Evolutionary conservation across 2,888 invertebrate genomes (phyloP).

Genomic region (Diaphora mendica): DNA sequence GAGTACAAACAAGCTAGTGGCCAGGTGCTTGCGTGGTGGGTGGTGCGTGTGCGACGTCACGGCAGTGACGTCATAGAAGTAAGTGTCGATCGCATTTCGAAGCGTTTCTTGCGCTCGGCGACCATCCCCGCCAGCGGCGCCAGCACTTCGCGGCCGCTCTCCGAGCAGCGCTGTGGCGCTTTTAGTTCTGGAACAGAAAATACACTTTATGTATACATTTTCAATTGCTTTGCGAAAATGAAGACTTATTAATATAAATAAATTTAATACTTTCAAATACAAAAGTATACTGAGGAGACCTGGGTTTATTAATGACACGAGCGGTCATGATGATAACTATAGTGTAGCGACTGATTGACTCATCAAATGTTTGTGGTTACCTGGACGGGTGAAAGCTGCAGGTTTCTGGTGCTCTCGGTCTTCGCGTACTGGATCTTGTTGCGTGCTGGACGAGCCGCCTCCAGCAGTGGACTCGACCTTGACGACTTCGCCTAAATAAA

Average conservation of each 20-base stretch:
- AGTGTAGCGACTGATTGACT: neutral
- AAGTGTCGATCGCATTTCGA: slow-evolving; percentile 78
- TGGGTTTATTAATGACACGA: neutral
- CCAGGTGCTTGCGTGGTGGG: slow-evolving; percentile 84
- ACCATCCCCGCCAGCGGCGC: slow-evolving; percentile 90
- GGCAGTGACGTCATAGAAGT: slow-evolving; percentile 18
- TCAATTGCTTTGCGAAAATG: neutral
- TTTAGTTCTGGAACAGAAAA: slow-evolving; percentile 72
- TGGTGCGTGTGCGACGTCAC: slow-evolving; percentile 38
- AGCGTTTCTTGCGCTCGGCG: slow-evolving; percentile 90
- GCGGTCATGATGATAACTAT: neutral
- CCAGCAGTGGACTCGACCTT: slow-evolving; percentile 75
- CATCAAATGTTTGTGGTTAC: slow-evolving; percentile 64
- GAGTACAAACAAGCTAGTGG: slow-evolving; percentile 68
- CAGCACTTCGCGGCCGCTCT: slow-evolving; percentile 74
- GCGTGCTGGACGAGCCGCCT: slow-evolving; percentile 72
- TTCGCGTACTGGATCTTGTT: slow-evolving; percentile 83
- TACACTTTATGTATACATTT: neutral
- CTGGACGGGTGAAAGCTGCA: slow-evolving; percentile 90
- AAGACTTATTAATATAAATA: neutral
- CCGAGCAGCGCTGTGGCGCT: slow-evolving; percentile 71
- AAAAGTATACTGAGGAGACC: no score
- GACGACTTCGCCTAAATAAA: slow-evolving; percentile 69
- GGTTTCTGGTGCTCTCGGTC: slow-evolving; percentile 88
- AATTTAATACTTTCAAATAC: neutral